A percentile compares a stretch with the other conserved stretches of the same genome.
phyloP scores from a whole-genome alignment of 2,113 vertebrate species.

The Tichodroma muraria region DNA sequence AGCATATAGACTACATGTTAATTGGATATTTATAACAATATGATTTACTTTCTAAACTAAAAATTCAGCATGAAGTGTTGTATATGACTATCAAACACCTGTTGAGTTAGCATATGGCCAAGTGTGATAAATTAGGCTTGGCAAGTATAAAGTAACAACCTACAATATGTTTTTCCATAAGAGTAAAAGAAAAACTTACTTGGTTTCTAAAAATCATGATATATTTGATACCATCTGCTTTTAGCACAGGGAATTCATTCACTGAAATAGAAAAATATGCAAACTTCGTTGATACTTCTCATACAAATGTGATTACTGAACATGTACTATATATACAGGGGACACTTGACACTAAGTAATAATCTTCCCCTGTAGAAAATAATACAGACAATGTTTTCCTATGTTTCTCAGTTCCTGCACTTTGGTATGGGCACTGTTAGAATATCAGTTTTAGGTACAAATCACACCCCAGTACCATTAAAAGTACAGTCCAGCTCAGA shows the following conservation, averaged over 20 bases:
- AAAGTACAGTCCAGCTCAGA: not conserved
- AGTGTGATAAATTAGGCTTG: not conserved
- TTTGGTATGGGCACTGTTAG: not conserved
- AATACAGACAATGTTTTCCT: not conserved
- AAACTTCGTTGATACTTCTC: not conserved
- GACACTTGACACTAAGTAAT: not conserved
- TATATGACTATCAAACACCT: not conserved
- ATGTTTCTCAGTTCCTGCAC: not conserved
- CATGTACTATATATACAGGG: not conserved
- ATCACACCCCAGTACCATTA: not conserved
- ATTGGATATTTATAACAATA: not conserved
- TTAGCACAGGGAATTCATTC: slow-evolving; percentile 97
- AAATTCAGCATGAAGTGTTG: not conserved
- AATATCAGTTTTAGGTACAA: not conserved
- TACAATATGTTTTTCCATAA: not conserved
- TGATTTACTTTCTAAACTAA: not conserved
- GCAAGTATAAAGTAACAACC: not conserved
- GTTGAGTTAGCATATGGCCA: not conserved
- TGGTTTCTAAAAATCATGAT: slow-evolving; percentile 99
- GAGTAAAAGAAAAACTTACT: slow-evolving; percentile 70
- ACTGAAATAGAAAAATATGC: slow-evolving; percentile 71
- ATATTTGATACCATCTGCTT: slow-evolving; percentile 98
- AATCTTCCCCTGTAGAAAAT: not conserved
- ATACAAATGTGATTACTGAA: not conserved
- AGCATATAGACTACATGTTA: not conserved